phyloP scores from a whole-genome alignment of 2,113 vertebrate species.

The Xerus inauris region DNA sequence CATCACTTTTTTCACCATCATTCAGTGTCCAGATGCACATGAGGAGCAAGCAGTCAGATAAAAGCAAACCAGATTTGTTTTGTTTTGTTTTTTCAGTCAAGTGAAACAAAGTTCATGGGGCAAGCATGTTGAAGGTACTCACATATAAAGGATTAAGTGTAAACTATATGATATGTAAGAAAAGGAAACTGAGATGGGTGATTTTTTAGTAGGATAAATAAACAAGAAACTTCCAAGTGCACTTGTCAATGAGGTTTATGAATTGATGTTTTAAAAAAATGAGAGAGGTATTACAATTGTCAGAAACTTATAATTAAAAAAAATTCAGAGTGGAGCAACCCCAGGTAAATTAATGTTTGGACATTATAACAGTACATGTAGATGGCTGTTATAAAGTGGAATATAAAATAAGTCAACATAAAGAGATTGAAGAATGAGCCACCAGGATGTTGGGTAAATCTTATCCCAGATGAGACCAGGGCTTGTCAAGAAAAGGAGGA shows the following conservation, averaged over 20 bases:
- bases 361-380: background rate
- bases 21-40: background rate
- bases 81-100: background rate
- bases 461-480: background rate
- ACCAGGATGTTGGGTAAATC: background rate
- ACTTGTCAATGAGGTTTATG: background rate
- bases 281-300: background rate
- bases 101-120: background rate
- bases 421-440: background rate
- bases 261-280: background rate
- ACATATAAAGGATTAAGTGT: background rate
- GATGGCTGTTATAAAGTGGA: background rate
- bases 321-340: background rate
- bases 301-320: background rate
- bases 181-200: background rate
- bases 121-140: background rate
- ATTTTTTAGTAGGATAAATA: background rate
- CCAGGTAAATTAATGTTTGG: background rate
- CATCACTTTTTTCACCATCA: background rate
- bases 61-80: background rate
- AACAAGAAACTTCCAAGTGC: background rate
- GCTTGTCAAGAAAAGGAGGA: background rate
- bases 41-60: background rate
- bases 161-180: background rate
- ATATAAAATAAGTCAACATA: background rate